These are phyloP conservation scores for Pammene fasciana DNA, from an alignment of 2,888 invertebrate species.

Conservation along the genomic window DNA sequence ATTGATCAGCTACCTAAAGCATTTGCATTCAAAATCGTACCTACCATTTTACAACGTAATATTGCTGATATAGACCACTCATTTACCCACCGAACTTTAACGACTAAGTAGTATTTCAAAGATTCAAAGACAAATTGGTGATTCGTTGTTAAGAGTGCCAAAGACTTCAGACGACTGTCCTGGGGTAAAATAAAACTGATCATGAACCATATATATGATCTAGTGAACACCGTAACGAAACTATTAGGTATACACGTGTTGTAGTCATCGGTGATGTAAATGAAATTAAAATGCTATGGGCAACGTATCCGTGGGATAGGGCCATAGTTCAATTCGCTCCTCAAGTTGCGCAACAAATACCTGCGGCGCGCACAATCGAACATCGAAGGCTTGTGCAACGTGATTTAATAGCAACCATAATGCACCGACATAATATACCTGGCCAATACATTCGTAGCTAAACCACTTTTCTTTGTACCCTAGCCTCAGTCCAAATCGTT, in stretches of 20 bases:
- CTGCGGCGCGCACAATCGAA: conserved; percentile 34
- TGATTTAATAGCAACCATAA: conserved; percentile 35
- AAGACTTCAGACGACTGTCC: no score
- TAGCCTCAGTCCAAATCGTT: not conserved
- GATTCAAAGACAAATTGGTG: no score
- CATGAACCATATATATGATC: no score
- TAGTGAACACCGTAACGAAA: no score
- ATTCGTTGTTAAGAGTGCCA: no score
- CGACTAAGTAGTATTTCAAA: no score
- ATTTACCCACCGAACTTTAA: no score
- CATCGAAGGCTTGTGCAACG: conserved; percentile 33
- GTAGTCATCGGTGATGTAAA: conserved; percentile 9
- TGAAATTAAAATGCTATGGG: conserved; percentile 36
- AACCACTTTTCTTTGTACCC: not conserved
- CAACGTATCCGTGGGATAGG: conserved; percentile 44
- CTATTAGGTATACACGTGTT: not conserved
- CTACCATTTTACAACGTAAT: no score
- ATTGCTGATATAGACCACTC: no score
- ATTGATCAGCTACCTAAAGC: no score
- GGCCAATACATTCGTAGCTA: conserved; percentile 21
- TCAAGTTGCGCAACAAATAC: conserved; percentile 34
- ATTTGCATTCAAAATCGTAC: no score
- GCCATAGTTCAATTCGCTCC: conserved; percentile 44
- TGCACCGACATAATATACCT: conserved; percentile 27
- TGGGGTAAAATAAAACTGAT: no score